Conservation (phyloP, 2,888 invertebrate species). For the Euclidia mi region DNA sequence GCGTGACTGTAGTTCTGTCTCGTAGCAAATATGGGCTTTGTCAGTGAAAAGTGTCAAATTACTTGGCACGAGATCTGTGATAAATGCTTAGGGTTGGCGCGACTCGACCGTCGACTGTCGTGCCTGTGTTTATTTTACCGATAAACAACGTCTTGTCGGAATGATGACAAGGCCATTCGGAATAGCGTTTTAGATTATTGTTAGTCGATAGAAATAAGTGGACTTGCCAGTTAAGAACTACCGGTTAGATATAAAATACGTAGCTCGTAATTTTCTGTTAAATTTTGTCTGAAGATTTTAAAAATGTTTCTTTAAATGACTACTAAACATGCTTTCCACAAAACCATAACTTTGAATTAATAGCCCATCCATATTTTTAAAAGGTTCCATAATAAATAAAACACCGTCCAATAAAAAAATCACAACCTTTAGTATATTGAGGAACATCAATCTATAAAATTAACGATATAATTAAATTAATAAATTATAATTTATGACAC, state of each 20-base stretch:
- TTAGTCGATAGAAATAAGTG: no score
- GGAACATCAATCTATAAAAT: slow-evolving; percentile 52
- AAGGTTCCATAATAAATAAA: slow-evolving; percentile 8
- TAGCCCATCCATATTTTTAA: background rate
- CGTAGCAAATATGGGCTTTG: slow-evolving; percentile 88
- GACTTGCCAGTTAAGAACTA: no score
- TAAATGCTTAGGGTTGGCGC: slow-evolving; percentile 77
- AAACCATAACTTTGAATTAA: background rate
- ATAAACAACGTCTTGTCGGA: background rate
- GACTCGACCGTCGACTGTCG: slow-evolving; percentile 13
- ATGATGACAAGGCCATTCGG: no score
- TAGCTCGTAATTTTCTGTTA: no score
- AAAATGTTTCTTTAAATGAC: no score
- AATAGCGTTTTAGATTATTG: no score
- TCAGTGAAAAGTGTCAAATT: slow-evolving; percentile 89
- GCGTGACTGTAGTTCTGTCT: slow-evolving; percentile 75
- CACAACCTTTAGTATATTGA: slow-evolving; percentile 23
- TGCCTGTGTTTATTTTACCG: background rate
- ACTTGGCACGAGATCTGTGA: slow-evolving; percentile 87
- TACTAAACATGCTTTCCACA: no score
- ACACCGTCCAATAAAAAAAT: slow-evolving; percentile 19
- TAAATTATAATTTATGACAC: slow-evolving; percentile 68
- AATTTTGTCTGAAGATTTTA: no score
- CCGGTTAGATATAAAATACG: no score
- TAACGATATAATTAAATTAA: slow-evolving; percentile 64